These are phyloP conservation scores for Megaustenia siamemsis DNA, from an alignment of 2,888 invertebrate genomes.

Conservation along the genomic window DNA sequence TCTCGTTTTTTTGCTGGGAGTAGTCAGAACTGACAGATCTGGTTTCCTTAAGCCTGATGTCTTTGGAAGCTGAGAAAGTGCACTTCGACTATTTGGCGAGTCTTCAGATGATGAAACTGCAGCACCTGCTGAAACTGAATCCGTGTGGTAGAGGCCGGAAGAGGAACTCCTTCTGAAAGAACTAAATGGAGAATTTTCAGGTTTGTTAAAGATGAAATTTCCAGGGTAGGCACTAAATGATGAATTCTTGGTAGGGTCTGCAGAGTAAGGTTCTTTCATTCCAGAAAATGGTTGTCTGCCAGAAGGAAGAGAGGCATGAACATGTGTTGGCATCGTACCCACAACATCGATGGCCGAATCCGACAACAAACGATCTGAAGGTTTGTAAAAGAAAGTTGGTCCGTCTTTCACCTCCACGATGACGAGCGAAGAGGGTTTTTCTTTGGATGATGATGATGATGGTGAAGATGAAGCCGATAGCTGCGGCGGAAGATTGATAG, in stretches of 20 bases:
- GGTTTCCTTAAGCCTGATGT: conserved; percentile 36
- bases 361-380: conserved; percentile 35
- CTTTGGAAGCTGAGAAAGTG: conserved; percentile 10
- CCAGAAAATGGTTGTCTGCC: not conserved
- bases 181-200: not conserved
- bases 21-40: conserved; percentile 32
- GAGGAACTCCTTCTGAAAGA: not conserved
- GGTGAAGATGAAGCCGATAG: not conserved
- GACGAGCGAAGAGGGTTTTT: conserved; percentile 31
- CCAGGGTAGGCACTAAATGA: conserved; percentile 6
- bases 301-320: too few relatives aligned
- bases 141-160: not conserved
- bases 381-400: conserved; percentile 48
- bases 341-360: not conserved
- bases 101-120: not conserved
- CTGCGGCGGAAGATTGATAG: conserved; percentile 26
- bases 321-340: not conserved
- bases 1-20: not conserved
- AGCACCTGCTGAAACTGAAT: not conserved
- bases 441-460: not conserved
- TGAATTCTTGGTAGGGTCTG: not conserved
- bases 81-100: not conserved
- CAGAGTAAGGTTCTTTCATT: not conserved
- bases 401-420: conserved; percentile 52
- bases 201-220: not conserved